Conservation (phyloP, 2,113 vertebrate species). For the Cyprinodon tularosa region DNA sequence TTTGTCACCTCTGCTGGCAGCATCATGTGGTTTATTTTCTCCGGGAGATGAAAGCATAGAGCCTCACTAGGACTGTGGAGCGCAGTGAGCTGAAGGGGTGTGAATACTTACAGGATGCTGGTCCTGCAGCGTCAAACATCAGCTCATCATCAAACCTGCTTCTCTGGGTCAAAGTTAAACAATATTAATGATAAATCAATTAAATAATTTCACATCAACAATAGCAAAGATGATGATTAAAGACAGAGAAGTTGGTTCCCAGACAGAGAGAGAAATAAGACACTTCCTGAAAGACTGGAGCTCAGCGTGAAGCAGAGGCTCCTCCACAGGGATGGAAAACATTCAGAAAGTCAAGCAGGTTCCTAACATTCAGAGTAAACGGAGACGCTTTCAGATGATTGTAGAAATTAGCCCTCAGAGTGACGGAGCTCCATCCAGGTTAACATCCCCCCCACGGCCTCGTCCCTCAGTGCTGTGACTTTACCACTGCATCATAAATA, state of each 20-base stretch:
- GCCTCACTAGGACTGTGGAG: no score
- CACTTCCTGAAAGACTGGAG: neutral
- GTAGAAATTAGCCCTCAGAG: slow-evolving; percentile 46
- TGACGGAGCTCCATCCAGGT: neutral
- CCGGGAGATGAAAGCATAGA: no score
- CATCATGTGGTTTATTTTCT: no score
- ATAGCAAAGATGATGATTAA: neutral
- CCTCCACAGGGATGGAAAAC: neutral
- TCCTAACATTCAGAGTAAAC: slow-evolving; percentile 31
- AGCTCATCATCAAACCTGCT: neutral
- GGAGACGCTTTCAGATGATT: slow-evolving; percentile 4
- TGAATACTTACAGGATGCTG: no score
- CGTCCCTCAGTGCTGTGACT: no score
- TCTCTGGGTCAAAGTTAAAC: neutral
- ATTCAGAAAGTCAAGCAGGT: slow-evolving; percentile 10
- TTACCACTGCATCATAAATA: no score
- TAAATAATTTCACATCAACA: neutral
- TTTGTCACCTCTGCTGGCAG: no score
- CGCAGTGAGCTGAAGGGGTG: no score
- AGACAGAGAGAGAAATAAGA: neutral
- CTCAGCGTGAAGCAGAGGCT: neutral
- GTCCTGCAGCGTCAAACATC: no score
- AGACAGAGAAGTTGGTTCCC: neutral
- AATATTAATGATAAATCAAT: neutral
- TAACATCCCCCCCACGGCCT: no score